Percentiles rank a stretch among this genome's conserved stretches.
Conservation (phyloP, 2,888 invertebrate genomes). For the Andricus quercusramuli region DNA sequence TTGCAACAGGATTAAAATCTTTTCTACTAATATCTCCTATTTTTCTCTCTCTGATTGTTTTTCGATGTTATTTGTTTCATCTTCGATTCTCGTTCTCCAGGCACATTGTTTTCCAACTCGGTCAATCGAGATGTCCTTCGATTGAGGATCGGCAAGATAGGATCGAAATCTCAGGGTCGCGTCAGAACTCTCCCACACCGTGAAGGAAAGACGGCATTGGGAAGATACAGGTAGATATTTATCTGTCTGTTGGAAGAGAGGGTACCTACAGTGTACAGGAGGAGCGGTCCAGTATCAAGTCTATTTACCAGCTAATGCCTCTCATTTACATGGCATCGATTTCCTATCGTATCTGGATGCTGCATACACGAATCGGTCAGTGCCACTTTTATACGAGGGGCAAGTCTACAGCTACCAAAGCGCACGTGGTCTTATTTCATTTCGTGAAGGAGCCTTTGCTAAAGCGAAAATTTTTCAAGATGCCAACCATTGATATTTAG, state of each 20-base stretch:
- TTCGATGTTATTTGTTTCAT: slow-evolving; percentile 43
- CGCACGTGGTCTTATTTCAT: slow-evolving; percentile 1
- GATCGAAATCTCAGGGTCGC: slow-evolving; percentile 72
- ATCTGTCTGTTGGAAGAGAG: slow-evolving; percentile 45
- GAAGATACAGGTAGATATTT: slow-evolving; percentile 58
- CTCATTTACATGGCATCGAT: slow-evolving; percentile 6
- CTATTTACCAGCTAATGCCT: slow-evolving; percentile 8
- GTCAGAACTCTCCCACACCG: slow-evolving; percentile 59
- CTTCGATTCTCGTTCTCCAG: slow-evolving; percentile 46
- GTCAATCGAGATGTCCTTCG: slow-evolving; percentile 76
- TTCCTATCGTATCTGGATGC: slow-evolving; percentile 9
- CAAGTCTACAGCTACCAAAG: not conserved
- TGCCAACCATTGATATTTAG: not conserved
- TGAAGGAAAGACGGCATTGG: slow-evolving; percentile 39
- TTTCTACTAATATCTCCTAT: slow-evolving; percentile 43
- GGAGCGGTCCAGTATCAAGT: slow-evolving; percentile 6
- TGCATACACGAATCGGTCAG: not conserved
- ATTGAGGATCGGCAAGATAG: slow-evolving; percentile 71
- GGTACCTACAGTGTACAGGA: not conserved
- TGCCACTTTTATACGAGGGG: not conserved
- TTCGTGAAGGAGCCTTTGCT: not conserved
- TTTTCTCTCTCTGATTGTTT: slow-evolving; percentile 5
- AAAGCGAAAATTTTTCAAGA: not conserved
- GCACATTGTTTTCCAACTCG: slow-evolving; percentile 73
- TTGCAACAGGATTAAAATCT: slow-evolving; percentile 59